Conservation (phyloP, 2,113 vertebrate species). For the Amblyornis subalaris region DNA sequence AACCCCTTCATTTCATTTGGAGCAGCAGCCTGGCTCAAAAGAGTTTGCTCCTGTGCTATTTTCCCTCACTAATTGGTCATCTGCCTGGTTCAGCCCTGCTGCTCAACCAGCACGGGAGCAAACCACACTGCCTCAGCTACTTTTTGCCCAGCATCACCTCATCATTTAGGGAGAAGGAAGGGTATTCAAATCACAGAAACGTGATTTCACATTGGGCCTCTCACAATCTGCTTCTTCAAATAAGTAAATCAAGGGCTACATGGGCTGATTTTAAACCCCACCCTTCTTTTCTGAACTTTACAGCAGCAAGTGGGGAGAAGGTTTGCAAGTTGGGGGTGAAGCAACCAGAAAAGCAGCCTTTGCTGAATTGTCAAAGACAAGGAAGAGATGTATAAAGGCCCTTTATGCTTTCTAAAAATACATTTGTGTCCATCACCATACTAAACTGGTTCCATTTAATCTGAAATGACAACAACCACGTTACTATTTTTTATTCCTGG, state of each 20-base stretch:
- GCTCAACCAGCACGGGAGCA: neutral
- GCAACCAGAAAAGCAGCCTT: neutral
- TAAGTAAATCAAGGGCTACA: accelerated
- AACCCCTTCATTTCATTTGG: neutral
- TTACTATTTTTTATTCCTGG: neutral
- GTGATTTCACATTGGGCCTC: neutral
- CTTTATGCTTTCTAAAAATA: neutral
- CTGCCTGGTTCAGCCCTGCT: neutral
- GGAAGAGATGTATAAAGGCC: neutral
- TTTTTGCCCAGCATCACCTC: neutral
- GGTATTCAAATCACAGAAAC: neutral
- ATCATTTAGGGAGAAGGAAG: neutral
- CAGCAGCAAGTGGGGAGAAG: neutral
- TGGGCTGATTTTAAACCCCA: neutral
- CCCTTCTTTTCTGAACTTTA: neutral
- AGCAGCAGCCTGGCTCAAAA: neutral
- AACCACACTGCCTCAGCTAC: neutral
- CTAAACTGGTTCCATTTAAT: neutral
- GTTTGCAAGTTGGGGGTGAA: neutral
- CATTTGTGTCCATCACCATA: neutral
- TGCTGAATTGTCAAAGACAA: neutral
- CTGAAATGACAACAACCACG: neutral
- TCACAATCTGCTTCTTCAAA: neutral
- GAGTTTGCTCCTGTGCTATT: neutral
- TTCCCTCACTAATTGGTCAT: neutral